Evolutionary conservation across 1,140 invertebrate species (phyloP), one percentile per base, ranked within the genome.

Genomic region (Carposina sasakii): DNA sequence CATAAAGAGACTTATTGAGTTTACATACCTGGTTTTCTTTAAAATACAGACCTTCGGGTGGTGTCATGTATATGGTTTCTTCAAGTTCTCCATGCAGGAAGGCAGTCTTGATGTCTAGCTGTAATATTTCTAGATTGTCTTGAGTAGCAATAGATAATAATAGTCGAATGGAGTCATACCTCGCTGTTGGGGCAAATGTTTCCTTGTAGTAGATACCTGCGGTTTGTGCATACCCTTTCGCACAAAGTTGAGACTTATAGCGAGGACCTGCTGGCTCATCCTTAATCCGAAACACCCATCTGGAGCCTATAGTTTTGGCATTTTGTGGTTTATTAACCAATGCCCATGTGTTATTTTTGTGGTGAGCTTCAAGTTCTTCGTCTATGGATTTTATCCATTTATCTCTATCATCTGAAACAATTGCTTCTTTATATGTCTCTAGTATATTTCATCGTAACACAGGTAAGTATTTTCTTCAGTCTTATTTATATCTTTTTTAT

Each of bases 241-340:
- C 58, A 58, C 52, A 60, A 10, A 63, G 46, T 21, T 54, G 22
- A 20, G 56, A 48, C 31, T 66, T 61, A 30, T 48, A 66, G 0
- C 59, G 31, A 24, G 48, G 51, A 45, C 63, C 57, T 12, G 53
- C 47, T 52, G 63, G 31, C 39, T 61, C 33, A 36, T 45, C 48
- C 52, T 77, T 79, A 16, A 77, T 54, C 17, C 61, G 57, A 28
- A 82, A 81, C 0, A 79, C 68, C 69, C 73, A 78, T 57, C 63
- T 76, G 31, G 53, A 74, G 1, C 56, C 54, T n/a, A 78, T 74
- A 0, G 60, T 2, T 52, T 65, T 75, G 10, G 54, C 49, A 47
- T 48, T 48, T 15, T n/a, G 13, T n/a, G 50, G 56, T 33, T 67
- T 60, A 50, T 61, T 49, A 40, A 62, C 50, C 20, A 78, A 58